These are phyloP conservation scores for Paramisgurnus dabryanus DNA, from an alignment of 2,113 vertebrate species.

Conservation along the genomic window DNA sequence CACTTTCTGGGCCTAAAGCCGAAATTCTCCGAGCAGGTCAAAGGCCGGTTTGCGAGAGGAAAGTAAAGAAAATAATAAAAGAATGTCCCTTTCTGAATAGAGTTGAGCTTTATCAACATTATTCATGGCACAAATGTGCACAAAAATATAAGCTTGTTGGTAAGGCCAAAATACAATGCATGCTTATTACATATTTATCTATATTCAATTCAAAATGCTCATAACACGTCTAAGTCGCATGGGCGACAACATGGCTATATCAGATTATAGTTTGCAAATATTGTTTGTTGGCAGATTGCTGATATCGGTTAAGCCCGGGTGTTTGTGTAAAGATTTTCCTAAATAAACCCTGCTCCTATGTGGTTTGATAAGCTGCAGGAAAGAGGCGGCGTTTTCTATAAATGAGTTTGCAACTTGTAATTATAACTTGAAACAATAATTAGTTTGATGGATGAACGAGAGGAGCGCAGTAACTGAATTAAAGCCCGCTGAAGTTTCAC, in stretches of 20 bases:
- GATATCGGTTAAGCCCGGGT: neutral
- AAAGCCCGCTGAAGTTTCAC: conserved; percentile 54
- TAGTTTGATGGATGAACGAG: conserved; percentile 48
- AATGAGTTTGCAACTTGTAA: conserved; percentile 49
- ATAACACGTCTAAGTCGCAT: neutral
- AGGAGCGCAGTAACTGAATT: conserved; percentile 29
- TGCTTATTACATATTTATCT: too few relatives aligned
- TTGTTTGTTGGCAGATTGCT: neutral
- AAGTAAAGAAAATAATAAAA: neutral
- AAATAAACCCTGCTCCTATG: conserved; percentile 6
- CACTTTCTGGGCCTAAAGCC: conserved; percentile 28
- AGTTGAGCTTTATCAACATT: neutral
- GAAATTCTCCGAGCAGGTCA: conserved; percentile 1
- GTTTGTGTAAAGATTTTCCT: neutral
- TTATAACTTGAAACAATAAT: conserved; percentile 55
- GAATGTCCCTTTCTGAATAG: neutral
- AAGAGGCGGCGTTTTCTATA: conserved; percentile 10
- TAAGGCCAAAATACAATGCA: too few relatives aligned
- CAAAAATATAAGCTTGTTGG: too few relatives aligned
- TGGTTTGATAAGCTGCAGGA: conserved; percentile 21
- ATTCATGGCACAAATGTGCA: too few relatives aligned
- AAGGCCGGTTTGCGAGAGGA: neutral
- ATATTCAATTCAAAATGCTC: too few relatives aligned
- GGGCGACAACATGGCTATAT: neutral
- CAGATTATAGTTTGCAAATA: neutral